phyloP scores from a whole-genome alignment of 2,888 invertebrate genomes.

The Spisula subtruncata region DNA sequence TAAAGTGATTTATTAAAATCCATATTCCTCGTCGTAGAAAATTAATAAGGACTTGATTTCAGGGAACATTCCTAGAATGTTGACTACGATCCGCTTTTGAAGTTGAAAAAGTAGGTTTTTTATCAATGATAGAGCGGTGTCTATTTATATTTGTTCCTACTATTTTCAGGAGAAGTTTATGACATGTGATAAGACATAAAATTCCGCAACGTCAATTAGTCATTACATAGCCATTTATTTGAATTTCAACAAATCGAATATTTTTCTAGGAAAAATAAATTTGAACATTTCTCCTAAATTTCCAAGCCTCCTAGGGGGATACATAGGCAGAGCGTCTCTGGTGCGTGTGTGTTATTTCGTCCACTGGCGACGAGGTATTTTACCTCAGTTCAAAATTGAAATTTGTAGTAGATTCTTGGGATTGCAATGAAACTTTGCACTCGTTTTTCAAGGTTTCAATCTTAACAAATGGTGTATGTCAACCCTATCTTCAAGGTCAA shows the following conservation, averaged over 20 bases:
- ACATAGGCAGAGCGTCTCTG: too few species aligned
- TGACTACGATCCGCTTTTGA: not conserved
- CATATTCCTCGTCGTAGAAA: not conserved
- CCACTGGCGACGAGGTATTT: too few species aligned
- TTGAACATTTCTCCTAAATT: not conserved
- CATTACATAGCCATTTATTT: slow-evolving; percentile 2
- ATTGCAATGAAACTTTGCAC: too few species aligned
- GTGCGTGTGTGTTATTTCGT: too few species aligned
- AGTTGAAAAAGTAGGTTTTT: not conserved
- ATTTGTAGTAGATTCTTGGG: too few species aligned
- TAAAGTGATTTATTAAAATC: slow-evolving; percentile 13
- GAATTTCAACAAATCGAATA: not conserved
- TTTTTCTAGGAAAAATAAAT: not conserved
- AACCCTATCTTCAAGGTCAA: too few species aligned
- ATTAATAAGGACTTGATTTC: slow-evolving; percentile 14
- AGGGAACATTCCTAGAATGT: slow-evolving; percentile 5
- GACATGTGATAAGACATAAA: not conserved
- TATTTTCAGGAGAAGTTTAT: not conserved
- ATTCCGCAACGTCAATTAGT: slow-evolving; percentile 11
- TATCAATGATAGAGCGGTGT: not conserved
- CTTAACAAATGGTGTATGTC: too few species aligned
- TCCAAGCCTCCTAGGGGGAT: too few species aligned
- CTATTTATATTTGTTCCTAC: not conserved
- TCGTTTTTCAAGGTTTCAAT: too few species aligned
- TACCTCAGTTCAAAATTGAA: too few species aligned